Percentiles rank a stretch among this genome's conserved stretches.
Evolutionary conservation across 2,888 invertebrate species (phyloP).

Genomic region (Archaeoteleia sp.): DNA sequence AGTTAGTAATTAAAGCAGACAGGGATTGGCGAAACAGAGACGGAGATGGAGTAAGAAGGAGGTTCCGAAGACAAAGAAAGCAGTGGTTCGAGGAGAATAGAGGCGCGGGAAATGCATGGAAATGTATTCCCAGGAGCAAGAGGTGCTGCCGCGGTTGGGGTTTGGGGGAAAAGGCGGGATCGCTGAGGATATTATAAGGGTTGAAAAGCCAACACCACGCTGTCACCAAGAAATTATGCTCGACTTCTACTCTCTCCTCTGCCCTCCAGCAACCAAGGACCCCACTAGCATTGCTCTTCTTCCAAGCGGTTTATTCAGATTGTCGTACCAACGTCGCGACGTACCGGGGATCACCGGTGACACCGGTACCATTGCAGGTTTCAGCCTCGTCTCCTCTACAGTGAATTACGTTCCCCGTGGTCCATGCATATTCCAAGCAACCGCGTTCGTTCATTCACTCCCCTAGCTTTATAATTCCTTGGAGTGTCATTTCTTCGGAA

Average conservation of each 20-base stretch:
- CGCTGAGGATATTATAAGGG: conserved; percentile 72
- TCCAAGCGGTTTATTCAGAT: conserved; percentile 64
- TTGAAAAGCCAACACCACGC: conserved; percentile 71
- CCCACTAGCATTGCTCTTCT: conserved; percentile 47
- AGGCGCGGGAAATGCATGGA: conserved; percentile 72
- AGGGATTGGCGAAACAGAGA: conserved; percentile 47
- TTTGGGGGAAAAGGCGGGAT: conserved; percentile 57
- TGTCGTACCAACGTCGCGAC: conserved; percentile 50
- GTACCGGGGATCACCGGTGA: conserved; percentile 48
- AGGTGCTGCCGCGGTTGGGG: too few relatives aligned
- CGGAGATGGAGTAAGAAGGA: conserved; percentile 49
- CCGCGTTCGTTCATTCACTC: conserved; percentile 43
- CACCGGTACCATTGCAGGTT: conserved; percentile 43
- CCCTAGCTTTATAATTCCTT: conserved; percentile 55
- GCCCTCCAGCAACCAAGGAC: conserved; percentile 22
- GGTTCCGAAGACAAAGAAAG: conserved; percentile 52
- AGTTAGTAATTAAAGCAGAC: conserved; percentile 71
- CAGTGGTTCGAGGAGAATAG: conserved; percentile 40
- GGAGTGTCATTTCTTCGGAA: conserved; percentile 53
- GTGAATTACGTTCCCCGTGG: conserved; percentile 59
- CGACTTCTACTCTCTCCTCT: conserved; percentile 56
- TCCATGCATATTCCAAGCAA: conserved; percentile 60
- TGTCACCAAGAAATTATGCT: conserved; percentile 73
- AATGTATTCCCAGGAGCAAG: conserved; percentile 69
- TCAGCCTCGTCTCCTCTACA: conserved; percentile 31